phyloP scores from a whole-genome alignment of 2,113 vertebrate species.

The Orthochromis malagaraziensis region DNA sequence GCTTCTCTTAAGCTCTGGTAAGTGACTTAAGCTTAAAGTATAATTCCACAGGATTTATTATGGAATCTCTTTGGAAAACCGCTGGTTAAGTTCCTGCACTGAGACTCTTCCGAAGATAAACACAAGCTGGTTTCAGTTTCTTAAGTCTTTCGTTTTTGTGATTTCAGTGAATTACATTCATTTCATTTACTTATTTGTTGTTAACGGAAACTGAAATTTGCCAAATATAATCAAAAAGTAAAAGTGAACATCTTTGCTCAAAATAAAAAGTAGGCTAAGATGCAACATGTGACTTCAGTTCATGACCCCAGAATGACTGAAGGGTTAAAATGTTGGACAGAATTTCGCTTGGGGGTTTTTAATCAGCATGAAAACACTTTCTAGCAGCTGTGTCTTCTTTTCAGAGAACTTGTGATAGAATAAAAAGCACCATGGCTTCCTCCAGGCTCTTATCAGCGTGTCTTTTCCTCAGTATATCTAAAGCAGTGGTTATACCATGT shows the following conservation, averaged over 20 bases:
- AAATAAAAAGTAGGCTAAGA: background rate
- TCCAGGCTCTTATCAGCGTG: background rate
- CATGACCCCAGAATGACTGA: background rate
- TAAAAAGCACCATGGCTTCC: background rate
- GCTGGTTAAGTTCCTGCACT: accelerated
- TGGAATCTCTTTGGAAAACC: background rate
- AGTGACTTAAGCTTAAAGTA: background rate
- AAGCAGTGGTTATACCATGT: constrained; percentile 25
- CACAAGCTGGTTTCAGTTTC: background rate
- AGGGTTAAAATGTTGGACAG: background rate
- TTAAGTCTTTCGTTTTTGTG: accelerated
- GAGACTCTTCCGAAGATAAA: background rate
- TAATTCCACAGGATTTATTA: accelerated
- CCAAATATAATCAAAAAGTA: background rate
- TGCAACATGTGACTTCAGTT: background rate
- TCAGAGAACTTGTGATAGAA: constrained; percentile 45
- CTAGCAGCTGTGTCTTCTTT: background rate
- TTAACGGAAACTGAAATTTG: background rate
- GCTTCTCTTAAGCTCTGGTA: background rate
- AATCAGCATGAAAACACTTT: background rate
- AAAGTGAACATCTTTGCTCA: background rate
- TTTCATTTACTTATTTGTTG: background rate
- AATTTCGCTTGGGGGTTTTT: background rate
- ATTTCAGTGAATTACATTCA: background rate
- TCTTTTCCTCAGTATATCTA: background rate